phyloP scores from a whole-genome alignment of 1,140 invertebrate genomes.

The Chionoecetes opilio region DNA sequence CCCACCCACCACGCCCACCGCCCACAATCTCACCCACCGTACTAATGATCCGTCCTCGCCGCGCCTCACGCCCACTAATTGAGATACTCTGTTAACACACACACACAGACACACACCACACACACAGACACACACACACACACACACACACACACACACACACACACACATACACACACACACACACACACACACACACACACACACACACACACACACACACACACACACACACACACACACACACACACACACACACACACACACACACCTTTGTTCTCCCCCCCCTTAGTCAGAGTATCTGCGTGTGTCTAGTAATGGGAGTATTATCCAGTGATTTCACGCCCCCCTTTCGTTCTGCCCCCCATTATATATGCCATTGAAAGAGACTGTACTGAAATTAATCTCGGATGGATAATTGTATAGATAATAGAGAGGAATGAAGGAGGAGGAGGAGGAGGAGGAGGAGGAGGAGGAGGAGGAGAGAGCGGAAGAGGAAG shows the following conservation, averaged over 20 bases:
- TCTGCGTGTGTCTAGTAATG: background rate
- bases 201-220: constrained; percentile 64
- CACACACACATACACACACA: background rate
- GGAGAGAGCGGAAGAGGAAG: background rate
- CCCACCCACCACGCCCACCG: too few species aligned
- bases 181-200: constrained; percentile 59
- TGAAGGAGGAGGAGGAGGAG: background rate
- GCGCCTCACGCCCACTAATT: too few species aligned
- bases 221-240: constrained; percentile 59
- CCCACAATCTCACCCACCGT: too few species aligned
- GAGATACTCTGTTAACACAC: too few species aligned
- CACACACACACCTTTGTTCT: background rate
- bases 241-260: background rate
- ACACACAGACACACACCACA: too few species aligned
- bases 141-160: too few species aligned
- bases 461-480: background rate
- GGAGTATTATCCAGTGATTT: background rate
- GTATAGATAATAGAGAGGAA: background rate
- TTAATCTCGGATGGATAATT: background rate
- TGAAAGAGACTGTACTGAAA: background rate
- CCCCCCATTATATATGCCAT: background rate
- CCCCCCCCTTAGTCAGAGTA: background rate
- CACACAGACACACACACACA: too few species aligned
- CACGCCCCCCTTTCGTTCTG: background rate
- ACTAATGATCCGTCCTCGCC: too few species aligned